These are phyloP conservation scores for Ginglymostoma cirratum DNA, from an alignment of 2,113 vertebrate genomes.

Conservation along the genomic window DNA sequence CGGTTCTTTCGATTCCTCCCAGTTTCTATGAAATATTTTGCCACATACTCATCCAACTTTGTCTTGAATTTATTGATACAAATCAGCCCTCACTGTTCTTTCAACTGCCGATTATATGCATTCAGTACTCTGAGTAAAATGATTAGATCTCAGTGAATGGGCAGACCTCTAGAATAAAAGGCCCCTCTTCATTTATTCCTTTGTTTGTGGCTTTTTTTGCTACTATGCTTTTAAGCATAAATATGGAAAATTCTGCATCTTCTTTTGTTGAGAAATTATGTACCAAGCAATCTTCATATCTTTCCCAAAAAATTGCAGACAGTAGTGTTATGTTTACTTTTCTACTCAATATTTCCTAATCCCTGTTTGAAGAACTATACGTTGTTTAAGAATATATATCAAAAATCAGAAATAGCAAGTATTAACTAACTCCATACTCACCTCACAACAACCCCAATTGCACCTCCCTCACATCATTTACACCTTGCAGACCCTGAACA, in stretches of 20 bases:
- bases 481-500: no score
- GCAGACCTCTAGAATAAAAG: not conserved
- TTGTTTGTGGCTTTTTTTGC: not conserved
- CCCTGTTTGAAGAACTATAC: not conserved
- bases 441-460: no score
- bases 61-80: not conserved
- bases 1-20: not conserved
- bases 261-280: not conserved
- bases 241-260: not conserved
- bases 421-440: no score
- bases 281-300: not conserved
- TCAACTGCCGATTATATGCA: not conserved
- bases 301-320: not conserved
- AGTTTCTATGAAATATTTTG: not conserved
- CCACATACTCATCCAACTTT: not conserved
- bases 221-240: not conserved
- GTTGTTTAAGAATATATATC: not conserved
- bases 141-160: not conserved
- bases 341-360: not conserved
- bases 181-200: not conserved
- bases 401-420: not conserved
- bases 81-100: not conserved
- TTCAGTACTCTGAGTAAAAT: not conserved
- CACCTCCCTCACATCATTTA: no score
- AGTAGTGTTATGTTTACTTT: not conserved